These are phyloP conservation scores for Pterois miles DNA, from an alignment of 2,797 vertebrate genomes.

Conservation along the genomic window DNA sequence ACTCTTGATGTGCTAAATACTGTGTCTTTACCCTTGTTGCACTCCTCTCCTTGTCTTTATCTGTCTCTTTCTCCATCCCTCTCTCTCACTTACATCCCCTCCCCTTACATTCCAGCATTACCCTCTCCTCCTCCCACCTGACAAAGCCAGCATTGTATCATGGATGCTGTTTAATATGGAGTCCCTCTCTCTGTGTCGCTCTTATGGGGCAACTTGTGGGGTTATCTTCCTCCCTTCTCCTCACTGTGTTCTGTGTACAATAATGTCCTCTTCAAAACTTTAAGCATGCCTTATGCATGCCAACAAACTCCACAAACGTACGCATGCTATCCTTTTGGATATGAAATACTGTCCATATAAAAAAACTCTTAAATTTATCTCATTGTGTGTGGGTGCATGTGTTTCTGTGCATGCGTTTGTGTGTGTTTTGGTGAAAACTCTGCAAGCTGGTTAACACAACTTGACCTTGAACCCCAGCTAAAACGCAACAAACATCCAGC, in stretches of 20 bases:
- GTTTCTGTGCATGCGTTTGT: neutral
- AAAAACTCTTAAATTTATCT: neutral
- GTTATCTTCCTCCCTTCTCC: slow-evolving; percentile 19
- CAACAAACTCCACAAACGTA: neutral
- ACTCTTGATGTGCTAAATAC: neutral
- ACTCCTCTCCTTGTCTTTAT: slow-evolving; percentile 13
- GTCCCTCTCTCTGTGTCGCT: slow-evolving; percentile 62
- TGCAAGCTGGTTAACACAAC: slow-evolving; percentile 32
- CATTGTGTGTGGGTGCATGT: neutral
- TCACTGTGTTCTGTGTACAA: slow-evolving; percentile 3
- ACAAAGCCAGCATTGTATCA: slow-evolving; percentile 84
- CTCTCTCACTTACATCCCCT: slow-evolving; percentile 46
- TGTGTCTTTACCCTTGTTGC: neutral
- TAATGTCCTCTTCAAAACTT: slow-evolving; percentile 4
- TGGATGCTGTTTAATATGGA: slow-evolving; percentile 78
- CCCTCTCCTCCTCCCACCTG: slow-evolving; percentile 79
- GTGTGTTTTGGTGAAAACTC: slow-evolving; percentile 1
- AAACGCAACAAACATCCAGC: slow-evolving; percentile 39
- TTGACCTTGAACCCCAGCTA: slow-evolving; percentile 30
- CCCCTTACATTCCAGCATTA: slow-evolving; percentile 74
- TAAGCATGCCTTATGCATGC: neutral
- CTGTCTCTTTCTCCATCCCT: slow-evolving; percentile 55
- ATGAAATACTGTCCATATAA: slow-evolving; percentile 20
- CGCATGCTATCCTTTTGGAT: slow-evolving; percentile 14
- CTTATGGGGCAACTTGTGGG: slow-evolving; percentile 31